Evolutionary conservation across 2,113 vertebrate species (phyloP).

Genomic region (Catagonus wagneri): DNA sequence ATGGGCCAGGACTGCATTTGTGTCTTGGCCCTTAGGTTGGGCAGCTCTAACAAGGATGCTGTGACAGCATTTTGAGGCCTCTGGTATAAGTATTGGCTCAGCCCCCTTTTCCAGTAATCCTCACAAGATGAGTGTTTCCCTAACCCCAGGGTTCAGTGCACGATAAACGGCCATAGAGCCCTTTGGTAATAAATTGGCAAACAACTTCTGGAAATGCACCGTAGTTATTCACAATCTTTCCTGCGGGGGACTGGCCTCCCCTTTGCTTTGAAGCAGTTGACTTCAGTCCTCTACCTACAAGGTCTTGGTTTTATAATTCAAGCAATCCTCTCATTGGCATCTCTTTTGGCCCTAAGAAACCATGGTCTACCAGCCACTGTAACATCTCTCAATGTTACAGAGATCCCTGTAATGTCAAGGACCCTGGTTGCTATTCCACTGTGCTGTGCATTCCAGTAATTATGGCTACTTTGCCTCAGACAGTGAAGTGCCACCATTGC

Average conservation of each 20-base stretch:
- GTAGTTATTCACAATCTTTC: neutral
- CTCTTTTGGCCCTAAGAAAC: neutral
- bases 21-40: neutral
- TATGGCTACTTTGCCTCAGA: neutral
- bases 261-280: neutral
- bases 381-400: too few relatives aligned
- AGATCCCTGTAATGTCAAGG: neutral
- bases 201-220: neutral
- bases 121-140: neutral
- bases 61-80: neutral
- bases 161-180: neutral
- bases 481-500: neutral
- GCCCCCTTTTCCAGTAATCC: neutral
- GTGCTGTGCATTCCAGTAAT: neutral
- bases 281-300: neutral
- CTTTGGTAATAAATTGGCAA: neutral
- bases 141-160: neutral
- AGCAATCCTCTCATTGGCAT: neutral
- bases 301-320: neutral
- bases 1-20: neutral
- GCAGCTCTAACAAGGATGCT: neutral
- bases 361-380: neutral
- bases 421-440: neutral
- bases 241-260: neutral
- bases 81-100: neutral